These are phyloP conservation scores for Ptychochromis oligacanthus DNA, from an alignment of 2,113 vertebrate species.

Conservation along the genomic window DNA sequence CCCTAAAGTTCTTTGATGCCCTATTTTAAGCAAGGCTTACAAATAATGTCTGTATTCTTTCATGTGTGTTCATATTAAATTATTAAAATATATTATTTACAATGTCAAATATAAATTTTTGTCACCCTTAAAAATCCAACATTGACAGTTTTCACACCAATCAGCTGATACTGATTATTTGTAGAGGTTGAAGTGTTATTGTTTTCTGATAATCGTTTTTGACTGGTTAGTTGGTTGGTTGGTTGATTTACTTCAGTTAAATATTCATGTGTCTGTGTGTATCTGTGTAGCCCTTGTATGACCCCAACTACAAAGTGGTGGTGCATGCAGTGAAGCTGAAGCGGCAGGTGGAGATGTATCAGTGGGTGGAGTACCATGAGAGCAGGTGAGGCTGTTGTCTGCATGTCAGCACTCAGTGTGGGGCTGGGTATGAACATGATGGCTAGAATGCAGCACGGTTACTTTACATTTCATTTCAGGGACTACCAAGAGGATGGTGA, in stretches of 20 bases:
- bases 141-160: not conserved
- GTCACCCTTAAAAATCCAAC: not conserved
- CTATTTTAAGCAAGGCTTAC: no score
- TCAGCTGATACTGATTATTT: not conserved
- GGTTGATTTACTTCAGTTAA: not conserved
- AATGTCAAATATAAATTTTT: not conserved
- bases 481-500: conserved; percentile 90
- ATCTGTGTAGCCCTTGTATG: conserved; percentile 87
- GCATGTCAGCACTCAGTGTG: not conserved
- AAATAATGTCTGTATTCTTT: not conserved
- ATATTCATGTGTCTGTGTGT: not conserved
- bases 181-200: not conserved
- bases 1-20: no score
- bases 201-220: not conserved
- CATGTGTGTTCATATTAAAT: not conserved
- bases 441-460: not conserved
- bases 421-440: not conserved
- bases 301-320: conserved; percentile 91
- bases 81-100: not conserved
- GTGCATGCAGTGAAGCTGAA: conserved; percentile 92
- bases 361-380: conserved; percentile 94
- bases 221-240: not conserved
- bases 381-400: conserved; percentile 83
- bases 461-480: conserved; percentile 68
- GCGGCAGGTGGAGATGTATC: conserved; percentile 96